phyloP scores from a whole-genome alignment of 2,797 vertebrate genomes.

The Cebuella pygmaea region DNA sequence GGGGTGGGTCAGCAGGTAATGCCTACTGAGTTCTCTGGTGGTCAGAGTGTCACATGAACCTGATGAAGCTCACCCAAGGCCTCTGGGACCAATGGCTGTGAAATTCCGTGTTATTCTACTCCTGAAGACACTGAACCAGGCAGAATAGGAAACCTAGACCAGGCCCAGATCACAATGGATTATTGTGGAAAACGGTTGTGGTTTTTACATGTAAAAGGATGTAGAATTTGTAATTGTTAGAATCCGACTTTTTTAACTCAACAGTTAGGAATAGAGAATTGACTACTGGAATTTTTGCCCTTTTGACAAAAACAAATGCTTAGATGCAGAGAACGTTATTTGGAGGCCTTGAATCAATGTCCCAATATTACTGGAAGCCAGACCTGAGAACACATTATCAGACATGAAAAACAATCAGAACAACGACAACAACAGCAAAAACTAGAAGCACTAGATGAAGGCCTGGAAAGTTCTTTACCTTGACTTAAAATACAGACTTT shows the following conservation, averaged over 20 bases:
- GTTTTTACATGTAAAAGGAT: background rate
- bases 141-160: rapidly evolving
- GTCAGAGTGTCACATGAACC: background rate
- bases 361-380: background rate
- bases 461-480: background rate
- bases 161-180: background rate
- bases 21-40: background rate
- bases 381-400: background rate
- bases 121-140: background rate
- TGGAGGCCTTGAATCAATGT: background rate
- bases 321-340: background rate
- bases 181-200: background rate
- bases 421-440: background rate
- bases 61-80: background rate
- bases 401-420: background rate
- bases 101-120: background rate
- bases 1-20: background rate
- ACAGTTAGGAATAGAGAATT: background rate
- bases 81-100: rapidly evolving
- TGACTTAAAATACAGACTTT: background rate
- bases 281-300: background rate
- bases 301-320: background rate
- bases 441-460: background rate
- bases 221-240: background rate
- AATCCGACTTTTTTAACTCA: background rate